Percentiles rank a stretch among this genome's conserved stretches.
These are phyloP conservation scores for Poeciliopsis infans DNA, from an alignment of 2,797 vertebrate species.

Conservation along the genomic window DNA sequence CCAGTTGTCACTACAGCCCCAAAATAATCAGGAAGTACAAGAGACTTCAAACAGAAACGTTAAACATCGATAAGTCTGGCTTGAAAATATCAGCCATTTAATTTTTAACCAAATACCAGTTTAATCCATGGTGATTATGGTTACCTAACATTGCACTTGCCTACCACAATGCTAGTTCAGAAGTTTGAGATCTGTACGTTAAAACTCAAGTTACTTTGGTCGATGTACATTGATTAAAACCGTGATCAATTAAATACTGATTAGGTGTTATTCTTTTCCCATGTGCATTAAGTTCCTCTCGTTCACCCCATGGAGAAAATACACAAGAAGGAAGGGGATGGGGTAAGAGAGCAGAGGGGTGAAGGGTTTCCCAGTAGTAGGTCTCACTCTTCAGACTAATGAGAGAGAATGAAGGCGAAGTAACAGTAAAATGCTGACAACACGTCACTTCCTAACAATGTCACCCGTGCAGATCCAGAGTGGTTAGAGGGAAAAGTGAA, in stretches of 20 bases:
- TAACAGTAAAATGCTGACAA: slow-evolving; percentile 16
- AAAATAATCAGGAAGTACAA: neutral
- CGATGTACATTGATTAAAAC: neutral
- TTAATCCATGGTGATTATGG: neutral
- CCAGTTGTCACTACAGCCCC: neutral
- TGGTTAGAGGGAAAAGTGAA: neutral
- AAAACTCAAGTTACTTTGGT: neutral
- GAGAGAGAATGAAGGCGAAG: slow-evolving; percentile 52
- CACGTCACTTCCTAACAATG: slow-evolving; percentile 5
- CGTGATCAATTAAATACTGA: neutral
- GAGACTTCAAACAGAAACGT: neutral
- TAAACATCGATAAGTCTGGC: neutral
- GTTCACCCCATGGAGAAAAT: slow-evolving; percentile 10
- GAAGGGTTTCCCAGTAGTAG: slow-evolving; percentile 43
- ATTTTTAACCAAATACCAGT: neutral
- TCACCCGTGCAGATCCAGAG: neutral
- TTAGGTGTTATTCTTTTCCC: neutral
- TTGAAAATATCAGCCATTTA: neutral
- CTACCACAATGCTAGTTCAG: neutral
- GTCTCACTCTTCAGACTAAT: slow-evolving; percentile 54
- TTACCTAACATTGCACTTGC: neutral
- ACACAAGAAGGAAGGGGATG: neutral
- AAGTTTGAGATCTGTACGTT: too few species aligned
- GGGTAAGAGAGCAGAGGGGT: slow-evolving; percentile 8
- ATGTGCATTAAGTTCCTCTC: neutral